phyloP scores from a whole-genome alignment of 2,797 vertebrate genomes.

The Triplophysa bombifrons region DNA sequence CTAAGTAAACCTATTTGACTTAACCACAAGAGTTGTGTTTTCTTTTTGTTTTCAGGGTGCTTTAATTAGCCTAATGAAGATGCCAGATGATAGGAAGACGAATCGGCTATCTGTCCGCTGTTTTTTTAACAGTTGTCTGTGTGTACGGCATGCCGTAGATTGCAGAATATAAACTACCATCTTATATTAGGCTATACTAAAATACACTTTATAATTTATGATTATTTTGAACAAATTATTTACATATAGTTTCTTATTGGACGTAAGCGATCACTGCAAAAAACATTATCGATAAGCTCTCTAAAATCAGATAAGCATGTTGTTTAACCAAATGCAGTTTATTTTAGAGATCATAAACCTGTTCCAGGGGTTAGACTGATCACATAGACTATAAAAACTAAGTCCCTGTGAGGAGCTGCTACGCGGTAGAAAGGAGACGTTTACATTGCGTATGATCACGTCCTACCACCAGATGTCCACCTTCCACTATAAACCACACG shows the following conservation, averaged over 20 bases:
- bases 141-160: background rate
- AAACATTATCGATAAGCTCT: background rate
- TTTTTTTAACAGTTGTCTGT: background rate
- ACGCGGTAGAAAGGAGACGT: background rate
- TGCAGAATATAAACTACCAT: background rate
- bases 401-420: background rate
- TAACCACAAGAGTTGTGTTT: background rate
- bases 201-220: background rate
- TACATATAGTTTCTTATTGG: no score
- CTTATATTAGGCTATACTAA: background rate
- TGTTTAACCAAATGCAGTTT: background rate
- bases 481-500: conserved; percentile 57
- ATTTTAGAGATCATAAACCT: background rate
- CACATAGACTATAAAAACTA: background rate
- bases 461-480: conserved; percentile 68
- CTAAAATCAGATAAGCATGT: background rate
- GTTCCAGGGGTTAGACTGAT: background rate
- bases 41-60: background rate
- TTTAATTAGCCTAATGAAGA: conserved; percentile 42
- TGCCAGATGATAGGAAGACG: background rate
- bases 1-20: background rate
- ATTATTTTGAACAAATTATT: no score
- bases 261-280: background rate
- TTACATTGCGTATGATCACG: conserved; percentile 5
- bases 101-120: background rate